phyloP scores from a whole-genome alignment of 2,888 invertebrate species.

The Metopia argyrocephala region DNA sequence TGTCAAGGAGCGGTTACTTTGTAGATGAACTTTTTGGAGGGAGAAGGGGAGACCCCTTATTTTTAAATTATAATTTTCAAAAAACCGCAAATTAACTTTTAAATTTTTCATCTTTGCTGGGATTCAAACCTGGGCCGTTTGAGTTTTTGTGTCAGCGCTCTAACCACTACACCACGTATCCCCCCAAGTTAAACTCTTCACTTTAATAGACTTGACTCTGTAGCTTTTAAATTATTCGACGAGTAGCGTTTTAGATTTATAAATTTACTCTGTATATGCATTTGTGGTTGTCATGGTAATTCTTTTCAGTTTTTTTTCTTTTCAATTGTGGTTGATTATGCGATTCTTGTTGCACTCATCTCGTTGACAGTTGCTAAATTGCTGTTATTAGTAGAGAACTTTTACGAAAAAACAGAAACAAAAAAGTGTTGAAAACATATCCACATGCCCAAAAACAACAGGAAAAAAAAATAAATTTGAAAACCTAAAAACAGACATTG shows the following conservation, averaged over 20 bases:
- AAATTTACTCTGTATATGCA: constrained; percentile 32
- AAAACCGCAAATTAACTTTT: no score
- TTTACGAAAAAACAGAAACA: neutral
- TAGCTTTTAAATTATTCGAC: neutral
- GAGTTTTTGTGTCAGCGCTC: no score
- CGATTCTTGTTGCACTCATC: constrained; percentile 61
- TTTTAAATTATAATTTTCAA: no score
- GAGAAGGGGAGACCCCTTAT: no score
- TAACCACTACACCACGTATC: no score
- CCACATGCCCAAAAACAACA: constrained; percentile 2
- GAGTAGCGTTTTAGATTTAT: constrained; percentile 16
- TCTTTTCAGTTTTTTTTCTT: constrained; percentile 30
- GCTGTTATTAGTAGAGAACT: constrained; percentile 61
- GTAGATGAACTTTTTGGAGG: no score
- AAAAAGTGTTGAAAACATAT: constrained; percentile 52
- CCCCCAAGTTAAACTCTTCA: no score
- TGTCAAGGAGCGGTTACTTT: no score
- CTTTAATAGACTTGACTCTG: neutral
- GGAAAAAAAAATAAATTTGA: neutral
- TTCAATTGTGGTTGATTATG: constrained; percentile 60
- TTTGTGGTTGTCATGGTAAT: constrained; percentile 61
- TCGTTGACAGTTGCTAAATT: constrained; percentile 62
- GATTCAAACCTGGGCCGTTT: no score
- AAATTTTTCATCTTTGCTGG: no score
- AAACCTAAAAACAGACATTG: neutral